Percentiles rank a stretch among this genome's conserved stretches.
Conservation (phyloP, 2,797 vertebrate species). For the Parambassis ranga region DNA sequence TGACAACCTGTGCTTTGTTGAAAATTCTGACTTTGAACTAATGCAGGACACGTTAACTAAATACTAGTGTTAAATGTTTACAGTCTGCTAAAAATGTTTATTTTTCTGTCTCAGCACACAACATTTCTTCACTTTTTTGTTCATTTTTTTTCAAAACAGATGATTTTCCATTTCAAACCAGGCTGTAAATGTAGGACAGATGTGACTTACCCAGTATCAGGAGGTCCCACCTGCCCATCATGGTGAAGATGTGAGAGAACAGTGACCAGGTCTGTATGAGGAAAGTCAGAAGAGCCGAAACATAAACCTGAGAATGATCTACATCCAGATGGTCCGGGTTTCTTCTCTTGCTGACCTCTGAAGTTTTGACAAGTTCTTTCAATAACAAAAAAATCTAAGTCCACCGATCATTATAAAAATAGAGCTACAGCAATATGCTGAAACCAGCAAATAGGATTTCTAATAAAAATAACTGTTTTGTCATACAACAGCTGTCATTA, state of each 20-base stretch:
- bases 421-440: neutral
- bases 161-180: slow-evolving; percentile 21
- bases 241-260: slow-evolving; percentile 33
- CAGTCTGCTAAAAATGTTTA: neutral
- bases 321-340: neutral
- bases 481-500: no score
- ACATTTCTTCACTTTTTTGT: neutral
- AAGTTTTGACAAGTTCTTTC: neutral
- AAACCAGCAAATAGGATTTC: neutral
- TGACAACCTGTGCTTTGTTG: no score
- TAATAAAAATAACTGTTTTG: no score
- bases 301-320: neutral
- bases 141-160: slow-evolving; percentile 7
- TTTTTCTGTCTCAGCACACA: neutral
- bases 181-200: slow-evolving; percentile 19
- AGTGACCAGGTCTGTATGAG: neutral
- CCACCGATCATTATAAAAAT: neutral
- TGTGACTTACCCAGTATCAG: slow-evolving; percentile 68
- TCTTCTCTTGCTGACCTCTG: neutral
- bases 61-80: neutral
- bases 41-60: neutral
- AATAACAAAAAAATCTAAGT: neutral
- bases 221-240: slow-evolving; percentile 49
- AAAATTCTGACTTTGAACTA: neutral
- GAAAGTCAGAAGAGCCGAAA: slow-evolving; percentile 7